Percentiles rank a stretch among this genome's conserved stretches.
phyloP scores from a whole-genome alignment of 2,888 invertebrate genomes.

The Tachystola acroxantha region DNA sequence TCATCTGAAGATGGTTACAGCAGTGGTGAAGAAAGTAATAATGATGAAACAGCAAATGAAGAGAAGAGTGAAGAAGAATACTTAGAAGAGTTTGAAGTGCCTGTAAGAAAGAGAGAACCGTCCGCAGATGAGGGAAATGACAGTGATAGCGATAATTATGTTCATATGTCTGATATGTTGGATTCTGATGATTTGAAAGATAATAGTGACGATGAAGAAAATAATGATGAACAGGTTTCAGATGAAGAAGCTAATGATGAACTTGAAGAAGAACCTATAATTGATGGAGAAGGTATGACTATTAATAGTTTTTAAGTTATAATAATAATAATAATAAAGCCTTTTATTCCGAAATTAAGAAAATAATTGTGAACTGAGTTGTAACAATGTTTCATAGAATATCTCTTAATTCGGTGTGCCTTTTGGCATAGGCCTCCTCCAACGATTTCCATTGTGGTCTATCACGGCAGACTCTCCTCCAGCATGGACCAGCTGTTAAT shows the following conservation, averaged over 20 bases:
- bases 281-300: slow-evolving; percentile 9
- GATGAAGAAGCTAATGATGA: slow-evolving; percentile 12
- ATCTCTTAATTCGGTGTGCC: no score
- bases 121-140: slow-evolving; percentile 51
- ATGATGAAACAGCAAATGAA: not conserved
- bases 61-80: slow-evolving; percentile 30
- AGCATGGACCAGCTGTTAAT: no score
- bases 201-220: slow-evolving; percentile 31
- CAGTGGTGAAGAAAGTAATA: slow-evolving; percentile 38
- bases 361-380: no score
- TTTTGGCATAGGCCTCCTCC: no score
- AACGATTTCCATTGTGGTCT: no score
- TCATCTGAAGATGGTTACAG: slow-evolving; percentile 64
- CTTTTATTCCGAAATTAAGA: no score
- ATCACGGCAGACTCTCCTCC: no score
- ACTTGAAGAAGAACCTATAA: slow-evolving; percentile 13
- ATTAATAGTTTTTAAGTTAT: no score
- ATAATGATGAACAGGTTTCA: slow-evolving; percentile 18
- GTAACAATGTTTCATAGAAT: no score
- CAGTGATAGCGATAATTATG: slow-evolving; percentile 56
- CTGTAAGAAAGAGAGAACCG: slow-evolving; percentile 42
- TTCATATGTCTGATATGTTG: slow-evolving; percentile 58
- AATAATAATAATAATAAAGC: no score
- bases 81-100: slow-evolving; percentile 57
- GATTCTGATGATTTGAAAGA: slow-evolving; percentile 54